Conservation (phyloP, 1,140 invertebrate species). For the Dryas iulia region DNA sequence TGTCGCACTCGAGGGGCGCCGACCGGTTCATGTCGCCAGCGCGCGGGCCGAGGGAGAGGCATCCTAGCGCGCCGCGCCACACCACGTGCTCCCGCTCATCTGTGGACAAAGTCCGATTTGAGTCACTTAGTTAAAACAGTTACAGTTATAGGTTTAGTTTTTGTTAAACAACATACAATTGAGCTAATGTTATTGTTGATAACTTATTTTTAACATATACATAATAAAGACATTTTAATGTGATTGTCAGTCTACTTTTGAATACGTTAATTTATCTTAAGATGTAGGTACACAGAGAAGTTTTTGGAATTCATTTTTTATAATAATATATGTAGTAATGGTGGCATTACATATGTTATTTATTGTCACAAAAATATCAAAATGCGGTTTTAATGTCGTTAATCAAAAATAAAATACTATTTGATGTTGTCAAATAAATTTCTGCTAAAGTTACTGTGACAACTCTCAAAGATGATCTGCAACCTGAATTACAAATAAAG, state of each 20-base stretch:
- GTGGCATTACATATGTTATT: too few species aligned
- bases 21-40: slow-evolving; percentile 51
- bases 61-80: slow-evolving; percentile 26
- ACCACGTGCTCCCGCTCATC: slow-evolving; percentile 23
- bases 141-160: too few species aligned
- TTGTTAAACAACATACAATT: too few species aligned
- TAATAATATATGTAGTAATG: too few species aligned
- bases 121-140: too few species aligned
- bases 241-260: too few species aligned
- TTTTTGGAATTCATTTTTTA: too few species aligned
- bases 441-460: neutral
- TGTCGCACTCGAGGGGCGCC: slow-evolving; percentile 63
- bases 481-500: neutral
- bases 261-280: too few species aligned
- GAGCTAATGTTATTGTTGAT: too few species aligned
- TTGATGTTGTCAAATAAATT: neutral
- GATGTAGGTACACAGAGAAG: too few species aligned
- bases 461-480: neutral
- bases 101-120: slow-evolving; percentile 24
- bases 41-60: slow-evolving; percentile 14
- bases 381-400: neutral
- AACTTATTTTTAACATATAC: too few species aligned
- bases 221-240: too few species aligned
- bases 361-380: neutral
- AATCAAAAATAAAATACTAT: neutral